Percentiles rank a stretch among this genome's conserved stretches.
Conservation (phyloP, 2,888 invertebrate genomes). For the Agriotes lineatus region DNA sequence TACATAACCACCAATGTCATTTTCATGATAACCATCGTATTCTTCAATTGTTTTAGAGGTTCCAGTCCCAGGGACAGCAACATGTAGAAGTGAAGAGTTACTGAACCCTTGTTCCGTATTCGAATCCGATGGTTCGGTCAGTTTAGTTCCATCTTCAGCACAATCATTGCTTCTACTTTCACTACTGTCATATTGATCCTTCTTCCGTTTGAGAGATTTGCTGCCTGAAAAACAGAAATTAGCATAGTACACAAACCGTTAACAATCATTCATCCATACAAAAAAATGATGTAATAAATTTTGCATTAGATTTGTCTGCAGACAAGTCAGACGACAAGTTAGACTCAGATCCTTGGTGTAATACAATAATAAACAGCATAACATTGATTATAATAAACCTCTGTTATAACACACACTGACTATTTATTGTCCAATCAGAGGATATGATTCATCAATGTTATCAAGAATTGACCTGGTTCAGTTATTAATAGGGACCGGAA, state of each 20-base stretch:
- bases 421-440: too few species aligned
- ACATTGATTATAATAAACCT: too few species aligned
- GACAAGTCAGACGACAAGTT: not conserved
- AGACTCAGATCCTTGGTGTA: not conserved
- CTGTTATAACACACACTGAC: too few species aligned
- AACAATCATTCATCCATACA: not conserved
- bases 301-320: not conserved
- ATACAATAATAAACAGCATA: not conserved
- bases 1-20: conserved; percentile 46
- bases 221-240: not conserved
- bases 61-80: not conserved
- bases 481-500: too few species aligned
- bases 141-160: not conserved
- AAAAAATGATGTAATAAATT: not conserved
- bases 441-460: too few species aligned
- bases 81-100: not conserved
- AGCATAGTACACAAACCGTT: not conserved
- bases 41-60: not conserved
- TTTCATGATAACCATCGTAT: conserved; percentile 34
- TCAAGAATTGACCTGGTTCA: too few species aligned
- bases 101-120: not conserved
- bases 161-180: not conserved
- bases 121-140: not conserved
- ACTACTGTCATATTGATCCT: not conserved
- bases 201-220: not conserved